Evolutionary conservation across 2,888 invertebrate genomes (phyloP).

Genomic region (Lepidocyrtinus sp.): DNA sequence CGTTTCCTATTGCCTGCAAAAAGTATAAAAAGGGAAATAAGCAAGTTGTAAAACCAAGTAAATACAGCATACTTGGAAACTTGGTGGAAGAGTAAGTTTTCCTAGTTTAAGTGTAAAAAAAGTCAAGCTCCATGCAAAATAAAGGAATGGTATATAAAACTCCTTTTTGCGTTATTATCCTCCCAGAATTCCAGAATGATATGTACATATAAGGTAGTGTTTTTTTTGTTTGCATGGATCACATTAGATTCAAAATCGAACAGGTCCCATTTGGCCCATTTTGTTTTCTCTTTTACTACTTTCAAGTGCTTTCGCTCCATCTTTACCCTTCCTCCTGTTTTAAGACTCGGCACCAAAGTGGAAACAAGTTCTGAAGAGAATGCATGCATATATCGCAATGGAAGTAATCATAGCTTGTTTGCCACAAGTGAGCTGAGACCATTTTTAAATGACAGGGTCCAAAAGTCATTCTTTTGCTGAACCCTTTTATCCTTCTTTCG

Average conservation of each 20-base stretch:
- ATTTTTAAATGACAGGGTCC: slow-evolving; percentile 30
- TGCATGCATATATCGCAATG: slow-evolving; percentile 4
- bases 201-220: neutral
- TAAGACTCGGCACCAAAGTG: neutral
- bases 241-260: slow-evolving; percentile 50
- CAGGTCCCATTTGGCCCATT: slow-evolving; percentile 53
- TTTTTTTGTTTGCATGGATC: slow-evolving; percentile 28
- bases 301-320: neutral
- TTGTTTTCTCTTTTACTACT: slow-evolving; percentile 27
- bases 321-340: slow-evolving; percentile 7
- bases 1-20: neutral
- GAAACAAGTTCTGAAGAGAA: slow-evolving; percentile 12
- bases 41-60: slow-evolving; percentile 37
- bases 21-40: slow-evolving; percentile 28
- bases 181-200: neutral
- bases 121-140: neutral
- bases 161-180: neutral
- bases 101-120: neutral
- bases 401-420: slow-evolving; percentile 48
- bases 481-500: neutral
- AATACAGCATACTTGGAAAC: slow-evolving; percentile 22
- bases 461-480: slow-evolving; percentile 38
- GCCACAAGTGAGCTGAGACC: slow-evolving; percentile 50
- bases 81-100: neutral
- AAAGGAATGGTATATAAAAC: no score